phyloP scores from a whole-genome alignment of 35 echinoderm and acorn worm species.

The Lytechinus pictus region DNA sequence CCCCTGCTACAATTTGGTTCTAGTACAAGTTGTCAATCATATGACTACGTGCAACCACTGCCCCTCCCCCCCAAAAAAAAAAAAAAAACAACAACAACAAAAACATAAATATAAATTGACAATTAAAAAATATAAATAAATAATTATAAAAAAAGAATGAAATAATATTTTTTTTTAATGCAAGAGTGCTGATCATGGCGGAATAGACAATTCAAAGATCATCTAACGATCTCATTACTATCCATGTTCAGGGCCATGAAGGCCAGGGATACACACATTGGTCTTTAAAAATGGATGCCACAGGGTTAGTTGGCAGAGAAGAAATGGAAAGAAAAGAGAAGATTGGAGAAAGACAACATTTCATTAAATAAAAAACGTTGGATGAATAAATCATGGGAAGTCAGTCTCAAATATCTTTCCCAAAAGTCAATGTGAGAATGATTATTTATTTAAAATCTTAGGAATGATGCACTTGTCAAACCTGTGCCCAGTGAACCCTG shows the following conservation, averaged over 20 bases:
- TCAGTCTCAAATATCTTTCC: conserved; percentile 1
- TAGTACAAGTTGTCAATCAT: too few species aligned
- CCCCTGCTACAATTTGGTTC: too few species aligned
- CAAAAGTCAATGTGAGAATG: background rate
- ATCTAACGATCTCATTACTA: background rate
- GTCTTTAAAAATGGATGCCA: conserved; percentile 2
- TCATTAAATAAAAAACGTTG: background rate
- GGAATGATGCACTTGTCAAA: background rate
- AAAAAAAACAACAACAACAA: too few species aligned
- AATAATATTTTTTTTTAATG: too few species aligned
- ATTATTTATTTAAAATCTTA: background rate
- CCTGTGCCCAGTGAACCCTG: background rate
- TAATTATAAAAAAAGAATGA: too few species aligned
- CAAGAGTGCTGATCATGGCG: background rate
- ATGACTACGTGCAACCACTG: too few species aligned
- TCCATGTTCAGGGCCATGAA: background rate
- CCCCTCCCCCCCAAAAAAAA: too few species aligned
- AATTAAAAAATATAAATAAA: too few species aligned
- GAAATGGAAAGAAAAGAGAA: background rate
- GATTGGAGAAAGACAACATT: background rate
- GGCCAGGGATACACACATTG: background rate
- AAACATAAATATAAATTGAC: too few species aligned
- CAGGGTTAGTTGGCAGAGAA: background rate
- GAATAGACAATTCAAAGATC: background rate
- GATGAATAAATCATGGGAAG: conserved; percentile 4